A percentile compares a stretch with the other conserved stretches of the same genome.
Conservation (phyloP, 2,888 invertebrate species). For the Entomobrya multifasciata region DNA sequence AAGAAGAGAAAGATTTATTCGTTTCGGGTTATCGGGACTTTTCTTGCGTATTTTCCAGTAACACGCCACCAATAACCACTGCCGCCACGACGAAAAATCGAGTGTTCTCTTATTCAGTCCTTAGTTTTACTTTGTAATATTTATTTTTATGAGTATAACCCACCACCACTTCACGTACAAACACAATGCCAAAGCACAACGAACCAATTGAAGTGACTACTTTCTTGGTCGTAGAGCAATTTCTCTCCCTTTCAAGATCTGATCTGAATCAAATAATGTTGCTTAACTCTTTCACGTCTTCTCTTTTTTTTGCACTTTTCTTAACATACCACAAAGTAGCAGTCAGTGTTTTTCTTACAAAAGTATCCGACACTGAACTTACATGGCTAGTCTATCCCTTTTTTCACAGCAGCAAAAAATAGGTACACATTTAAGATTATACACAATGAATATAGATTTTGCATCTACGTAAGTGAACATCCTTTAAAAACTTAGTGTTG, state of each 20-base stretch:
- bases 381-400: too few relatives aligned
- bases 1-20: slow-evolving; percentile 65
- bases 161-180: slow-evolving; percentile 13
- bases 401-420: too few relatives aligned
- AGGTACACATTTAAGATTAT: too few relatives aligned
- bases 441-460: too few relatives aligned
- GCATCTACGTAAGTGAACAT: too few relatives aligned
- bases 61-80: slow-evolving; percentile 67
- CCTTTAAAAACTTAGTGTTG: too few relatives aligned
- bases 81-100: slow-evolving; percentile 39
- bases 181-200: background rate
- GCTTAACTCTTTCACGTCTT: slow-evolving; percentile 56
- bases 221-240: slow-evolving; percentile 29
- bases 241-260: slow-evolving; percentile 37
- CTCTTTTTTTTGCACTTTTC: slow-evolving; percentile 46
- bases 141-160: slow-evolving; percentile 12
- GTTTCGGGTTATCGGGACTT: slow-evolving; percentile 65
- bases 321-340: slow-evolving; percentile 27
- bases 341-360: slow-evolving; percentile 8
- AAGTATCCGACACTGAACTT: too few relatives aligned
- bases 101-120: slow-evolving; percentile 39
- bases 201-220: background rate
- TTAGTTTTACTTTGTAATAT: slow-evolving; percentile 21
- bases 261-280: slow-evolving; percentile 58
- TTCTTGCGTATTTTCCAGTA: slow-evolving; percentile 57